Base-by-base conservation (phyloP, 1,140 invertebrate genomes). In the Microplitis mediator region DNA sequence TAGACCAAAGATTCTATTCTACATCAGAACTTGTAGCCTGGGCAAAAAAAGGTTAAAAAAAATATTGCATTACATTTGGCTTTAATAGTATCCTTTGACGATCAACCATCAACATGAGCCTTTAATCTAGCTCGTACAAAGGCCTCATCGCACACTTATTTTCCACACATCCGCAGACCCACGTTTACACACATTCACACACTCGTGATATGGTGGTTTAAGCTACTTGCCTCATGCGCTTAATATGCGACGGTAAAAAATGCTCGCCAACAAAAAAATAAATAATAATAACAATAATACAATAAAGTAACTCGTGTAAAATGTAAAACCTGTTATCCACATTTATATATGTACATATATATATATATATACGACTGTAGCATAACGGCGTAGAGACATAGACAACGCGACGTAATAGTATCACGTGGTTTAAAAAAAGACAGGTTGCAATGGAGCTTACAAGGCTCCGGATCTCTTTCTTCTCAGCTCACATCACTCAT, bases 61-160 rank as follows among this genome's bases (percentile, higher is more conserved):
- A 79, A 78, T 79, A 81, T 80, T 79, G 76, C 78, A 81, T 79
- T 79, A 80, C 74, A 77, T 74, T 35, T 35, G 34, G 11, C 74
- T 74, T 73, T 81, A 80, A 81, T 81, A 81, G 81, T 81, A 80
- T 78, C 78, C 79, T 81, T 81, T 81, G 76, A 80, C 78, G 76
- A 75, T 62, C 31, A 62, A 35, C 78, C 81, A 82, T 82, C 78
- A 79, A 73, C 68, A 60, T 54, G 71, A 64, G 81, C 78, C 79
- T 83, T 84, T 84, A 83, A 84, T 84, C 81, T 84, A 83, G 74
- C 76, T 74, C 63, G 71, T 73, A 74, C 75, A 83, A 83, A 82
- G 78, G 60, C 65, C 62, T 69, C 73, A 31, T 73, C 71, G 56
- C 56, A 32, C 65, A 45, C 51, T 31, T 67, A 79, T 68, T 74